Percentiles rank a stretch among this genome's conserved stretches.
phyloP scores from a whole-genome alignment of 2,797 vertebrate genomes.

The Aphelocoma californica region DNA sequence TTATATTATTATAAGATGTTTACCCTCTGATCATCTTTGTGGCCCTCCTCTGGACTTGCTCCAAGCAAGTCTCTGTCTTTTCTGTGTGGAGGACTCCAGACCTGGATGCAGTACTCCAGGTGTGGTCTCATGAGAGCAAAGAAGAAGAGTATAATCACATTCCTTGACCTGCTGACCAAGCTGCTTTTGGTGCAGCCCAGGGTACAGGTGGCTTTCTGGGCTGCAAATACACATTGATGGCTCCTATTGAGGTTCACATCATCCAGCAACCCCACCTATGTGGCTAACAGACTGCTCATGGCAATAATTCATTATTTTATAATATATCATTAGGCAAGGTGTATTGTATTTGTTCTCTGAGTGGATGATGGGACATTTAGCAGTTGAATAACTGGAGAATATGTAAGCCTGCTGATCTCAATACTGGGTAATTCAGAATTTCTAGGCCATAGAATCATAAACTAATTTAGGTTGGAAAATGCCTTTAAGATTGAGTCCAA shows the following conservation, averaged over 20 bases:
- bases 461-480: background rate
- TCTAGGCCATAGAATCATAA: background rate
- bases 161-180: background rate
- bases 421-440: background rate
- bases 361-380: background rate
- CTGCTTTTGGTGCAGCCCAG: background rate
- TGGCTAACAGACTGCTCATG: background rate
- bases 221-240: background rate
- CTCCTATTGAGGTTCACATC: background rate
- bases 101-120: background rate
- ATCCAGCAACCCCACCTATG: background rate
- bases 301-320: background rate
- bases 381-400: background rate
- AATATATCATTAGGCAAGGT: background rate
- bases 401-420: background rate
- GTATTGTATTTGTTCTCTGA: background rate
- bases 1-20: background rate
- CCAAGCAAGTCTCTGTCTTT: background rate
- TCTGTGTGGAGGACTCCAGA: background rate
- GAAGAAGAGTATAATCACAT: background rate
- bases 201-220: background rate
- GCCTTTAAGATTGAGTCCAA: background rate
- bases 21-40: background rate
- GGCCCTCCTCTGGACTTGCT: background rate
- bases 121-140: background rate